Evolutionary conservation across 1,140 invertebrate species (phyloP), one percentile per base, ranked within the genome.

Genomic region (Aphaenogaster ashmeadi): DNA sequence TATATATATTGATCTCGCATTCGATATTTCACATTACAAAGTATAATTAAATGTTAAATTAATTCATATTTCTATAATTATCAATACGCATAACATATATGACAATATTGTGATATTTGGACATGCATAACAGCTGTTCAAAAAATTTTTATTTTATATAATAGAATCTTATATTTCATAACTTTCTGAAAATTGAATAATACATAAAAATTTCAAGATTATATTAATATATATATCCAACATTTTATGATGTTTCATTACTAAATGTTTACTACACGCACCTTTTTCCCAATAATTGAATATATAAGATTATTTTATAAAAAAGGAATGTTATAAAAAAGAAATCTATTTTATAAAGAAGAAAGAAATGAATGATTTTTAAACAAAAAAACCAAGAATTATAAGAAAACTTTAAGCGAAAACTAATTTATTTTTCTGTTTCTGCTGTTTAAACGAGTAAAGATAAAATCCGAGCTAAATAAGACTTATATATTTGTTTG

Each of bases 21-120:
- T 75, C 36, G 36, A 58, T 58, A 58, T 78, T 78, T 47, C 15
- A 27, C 27, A 58, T 75, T 75, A 38, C n/a, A 62, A 47, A 78
- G 13, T 64, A 78, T 78, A 78, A 78, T 78, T 44, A 78, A 75
- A 78, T 47, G 21, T 36, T 44, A 47, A 62, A 79, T 66, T 66
- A 6, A 66, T 66, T 79, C 44, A 50, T 44, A 38, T 50, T 79
- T 47, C 18, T 21, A 33, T 66, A 66, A 66, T 66, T 44, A 47
- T 50, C 33, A 38, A 5, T 4, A n/a, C 11, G 36, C 5, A 72
- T 8, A 74, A 66, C 11, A 47, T n/a, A 33, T 13, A 64, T 33
- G 9, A 41, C 9, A 6, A 21, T 47, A 62, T 62, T 41, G 3
- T 58, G 11, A 15, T 75, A 41, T 41, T 58, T 58, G 18, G 15